phyloP scores from a whole-genome alignment of 2,113 vertebrate genomes.

The Phalacrocorax brasilianus region DNA sequence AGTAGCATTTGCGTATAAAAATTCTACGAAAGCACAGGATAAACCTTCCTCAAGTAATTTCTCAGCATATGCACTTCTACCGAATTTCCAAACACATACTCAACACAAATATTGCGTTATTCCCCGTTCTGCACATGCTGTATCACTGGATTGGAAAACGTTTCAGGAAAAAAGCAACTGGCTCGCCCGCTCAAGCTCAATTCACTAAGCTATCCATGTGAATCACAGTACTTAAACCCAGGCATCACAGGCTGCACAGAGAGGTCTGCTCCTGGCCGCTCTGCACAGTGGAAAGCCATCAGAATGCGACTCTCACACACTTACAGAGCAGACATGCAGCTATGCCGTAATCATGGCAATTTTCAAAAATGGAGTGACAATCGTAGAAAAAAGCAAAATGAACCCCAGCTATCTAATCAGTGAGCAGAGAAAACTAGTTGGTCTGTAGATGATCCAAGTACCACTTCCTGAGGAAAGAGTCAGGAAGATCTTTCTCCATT shows the following conservation, averaged over 20 bases:
- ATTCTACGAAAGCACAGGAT: not conserved
- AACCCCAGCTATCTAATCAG: not conserved
- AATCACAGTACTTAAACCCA: not conserved
- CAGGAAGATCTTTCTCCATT: not conserved
- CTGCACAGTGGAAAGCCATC: not conserved
- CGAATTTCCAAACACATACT: not conserved
- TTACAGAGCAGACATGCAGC: not conserved
- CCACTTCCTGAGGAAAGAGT: not conserved
- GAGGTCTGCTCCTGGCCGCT: not conserved
- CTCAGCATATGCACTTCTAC: not conserved
- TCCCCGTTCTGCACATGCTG: not conserved
- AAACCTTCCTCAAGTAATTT: not conserved
- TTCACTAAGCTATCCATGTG: not conserved
- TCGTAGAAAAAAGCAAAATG: not conserved
- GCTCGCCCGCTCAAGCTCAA: not conserved
- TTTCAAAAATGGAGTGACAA: not conserved
- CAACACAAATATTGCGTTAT: not conserved
- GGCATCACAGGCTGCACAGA: not conserved
- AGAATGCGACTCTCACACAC: not conserved
- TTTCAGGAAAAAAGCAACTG: not conserved
- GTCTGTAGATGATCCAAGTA: not conserved
- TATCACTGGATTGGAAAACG: not conserved
- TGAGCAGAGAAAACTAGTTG: not conserved
- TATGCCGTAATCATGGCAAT: not conserved
- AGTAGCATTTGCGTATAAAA: not conserved